phyloP scores from a whole-genome alignment of 2,888 invertebrate genomes.

The Ormia ochracea region DNA sequence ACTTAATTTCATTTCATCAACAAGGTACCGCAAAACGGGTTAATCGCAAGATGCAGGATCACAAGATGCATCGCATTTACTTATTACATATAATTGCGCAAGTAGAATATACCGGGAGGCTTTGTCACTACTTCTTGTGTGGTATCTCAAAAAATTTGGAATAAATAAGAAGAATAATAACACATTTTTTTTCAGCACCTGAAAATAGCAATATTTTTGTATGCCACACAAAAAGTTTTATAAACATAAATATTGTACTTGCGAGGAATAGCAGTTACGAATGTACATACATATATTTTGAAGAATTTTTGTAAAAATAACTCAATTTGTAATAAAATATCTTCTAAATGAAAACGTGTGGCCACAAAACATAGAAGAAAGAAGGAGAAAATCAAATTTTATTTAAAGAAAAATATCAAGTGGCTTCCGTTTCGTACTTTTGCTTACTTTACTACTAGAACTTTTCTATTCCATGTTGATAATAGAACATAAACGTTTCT shows the following conservation, averaged over 20 bases:
- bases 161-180: background rate
- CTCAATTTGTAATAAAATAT: conserved; percentile 55
- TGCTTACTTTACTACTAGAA: background rate
- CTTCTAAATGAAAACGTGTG: conserved; percentile 11
- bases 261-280: background rate
- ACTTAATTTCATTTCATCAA: background rate
- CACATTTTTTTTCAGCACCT: background rate
- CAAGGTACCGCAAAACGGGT: background rate
- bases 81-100: no score
- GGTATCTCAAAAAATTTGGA: no score
- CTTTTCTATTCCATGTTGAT: background rate
- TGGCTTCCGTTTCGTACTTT: conserved; percentile 16
- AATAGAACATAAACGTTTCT: conserved; percentile 7
- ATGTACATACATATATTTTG: conserved; percentile 18
- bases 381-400: conserved; percentile 18
- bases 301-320: conserved; percentile 38
- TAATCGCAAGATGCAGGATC: no score
- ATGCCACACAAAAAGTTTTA: background rate
- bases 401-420: conserved; percentile 11
- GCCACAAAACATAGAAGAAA: background rate
- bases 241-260: conserved; percentile 32
- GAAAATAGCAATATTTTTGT: background rate
- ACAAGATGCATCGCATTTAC: no score
- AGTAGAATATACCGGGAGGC: no score
- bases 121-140: no score